These are phyloP conservation scores for Eupeodes latifasciatus DNA, from an alignment of 2,888 invertebrate species.

Conservation along the genomic window DNA sequence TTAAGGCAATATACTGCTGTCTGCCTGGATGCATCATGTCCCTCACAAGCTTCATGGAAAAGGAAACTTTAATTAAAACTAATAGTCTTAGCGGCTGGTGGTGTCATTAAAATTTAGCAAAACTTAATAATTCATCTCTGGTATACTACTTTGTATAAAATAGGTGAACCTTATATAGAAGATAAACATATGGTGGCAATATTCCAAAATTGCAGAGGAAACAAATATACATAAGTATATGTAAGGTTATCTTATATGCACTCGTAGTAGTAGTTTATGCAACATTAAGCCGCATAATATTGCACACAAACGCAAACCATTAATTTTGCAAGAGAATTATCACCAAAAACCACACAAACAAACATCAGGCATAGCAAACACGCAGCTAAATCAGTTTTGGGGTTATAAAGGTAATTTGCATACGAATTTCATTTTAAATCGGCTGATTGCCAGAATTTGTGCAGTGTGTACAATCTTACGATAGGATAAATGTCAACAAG, in stretches of 20 bases:
- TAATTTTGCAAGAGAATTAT: conserved; percentile 32
- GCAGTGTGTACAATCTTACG: neutral
- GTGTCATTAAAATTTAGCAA: conserved; percentile 20
- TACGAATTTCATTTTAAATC: conserved; percentile 10
- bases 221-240: neutral
- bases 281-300: neutral
- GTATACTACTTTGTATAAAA: neutral
- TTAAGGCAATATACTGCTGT: neutral
- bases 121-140: conserved; percentile 22
- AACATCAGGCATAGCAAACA: neutral
- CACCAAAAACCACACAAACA: neutral
- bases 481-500: conserved; percentile 3
- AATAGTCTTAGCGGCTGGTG: conserved; percentile 5
- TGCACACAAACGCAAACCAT: conserved; percentile 8
- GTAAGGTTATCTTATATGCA: neutral
- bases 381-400: neutral
- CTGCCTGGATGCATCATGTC: neutral
- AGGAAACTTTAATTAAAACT: conserved; percentile 22
- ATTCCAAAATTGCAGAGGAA: conserved; percentile 5
- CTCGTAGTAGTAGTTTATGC: no score
- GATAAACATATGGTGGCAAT: conserved; percentile 26
- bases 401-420: conserved; percentile 21
- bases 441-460: conserved; percentile 30
- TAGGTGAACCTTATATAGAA: neutral
- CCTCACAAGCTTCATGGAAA: neutral